Percentiles rank a stretch among this genome's conserved stretches.
These are phyloP conservation scores for Lycocerus yunnanus DNA, from an alignment of 2,888 invertebrate genomes.

Conservation along the genomic window DNA sequence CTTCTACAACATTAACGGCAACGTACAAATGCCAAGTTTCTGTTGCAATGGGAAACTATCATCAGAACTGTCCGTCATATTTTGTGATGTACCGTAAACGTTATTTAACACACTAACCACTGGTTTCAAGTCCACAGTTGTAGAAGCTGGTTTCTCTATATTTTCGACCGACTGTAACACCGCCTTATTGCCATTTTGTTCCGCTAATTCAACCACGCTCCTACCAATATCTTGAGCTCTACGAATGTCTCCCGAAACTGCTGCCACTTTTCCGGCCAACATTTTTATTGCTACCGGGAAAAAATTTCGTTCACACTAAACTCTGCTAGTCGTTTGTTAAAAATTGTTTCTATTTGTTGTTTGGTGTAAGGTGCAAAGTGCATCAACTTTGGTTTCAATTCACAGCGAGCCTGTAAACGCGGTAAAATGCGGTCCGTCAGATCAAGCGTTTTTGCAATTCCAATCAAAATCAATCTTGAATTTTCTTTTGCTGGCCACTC, in stretches of 20 bases:
- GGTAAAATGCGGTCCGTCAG: slow-evolving; percentile 89
- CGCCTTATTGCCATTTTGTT: slow-evolving; percentile 50
- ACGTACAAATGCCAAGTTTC: slow-evolving; percentile 84
- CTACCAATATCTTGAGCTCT: slow-evolving; percentile 93
- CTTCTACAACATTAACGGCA: slow-evolving; percentile 80
- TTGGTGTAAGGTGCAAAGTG: slow-evolving; percentile 93
- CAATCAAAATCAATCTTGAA: slow-evolving; percentile 79
- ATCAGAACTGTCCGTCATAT: slow-evolving; percentile 66
- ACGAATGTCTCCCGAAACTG: slow-evolving; percentile 92
- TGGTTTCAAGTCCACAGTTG: slow-evolving; percentile 77
- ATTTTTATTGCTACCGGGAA: slow-evolving; percentile 85
- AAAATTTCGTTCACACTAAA: slow-evolving; percentile 73
- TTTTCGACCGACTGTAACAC: slow-evolving; percentile 48
- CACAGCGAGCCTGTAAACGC: slow-evolving; percentile 77
- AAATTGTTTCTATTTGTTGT: slow-evolving; percentile 85
- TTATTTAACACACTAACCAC: slow-evolving; percentile 79
- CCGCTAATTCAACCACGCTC: slow-evolving; percentile 82
- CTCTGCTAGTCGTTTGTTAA: slow-evolving; percentile 75
- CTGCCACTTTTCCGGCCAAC: slow-evolving; percentile 92
- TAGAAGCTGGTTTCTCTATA: slow-evolving; percentile 32
- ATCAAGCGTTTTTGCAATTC: slow-evolving; percentile 95
- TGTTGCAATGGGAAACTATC: slow-evolving; percentile 87
- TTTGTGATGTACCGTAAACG: slow-evolving; percentile 80
- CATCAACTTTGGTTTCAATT: slow-evolving; percentile 74
- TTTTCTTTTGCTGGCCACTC: slow-evolving; percentile 82